Percentiles rank a stretch among this genome's conserved stretches.
Conservation (phyloP, 2,113 vertebrate species). For the Chrysemys picta region DNA sequence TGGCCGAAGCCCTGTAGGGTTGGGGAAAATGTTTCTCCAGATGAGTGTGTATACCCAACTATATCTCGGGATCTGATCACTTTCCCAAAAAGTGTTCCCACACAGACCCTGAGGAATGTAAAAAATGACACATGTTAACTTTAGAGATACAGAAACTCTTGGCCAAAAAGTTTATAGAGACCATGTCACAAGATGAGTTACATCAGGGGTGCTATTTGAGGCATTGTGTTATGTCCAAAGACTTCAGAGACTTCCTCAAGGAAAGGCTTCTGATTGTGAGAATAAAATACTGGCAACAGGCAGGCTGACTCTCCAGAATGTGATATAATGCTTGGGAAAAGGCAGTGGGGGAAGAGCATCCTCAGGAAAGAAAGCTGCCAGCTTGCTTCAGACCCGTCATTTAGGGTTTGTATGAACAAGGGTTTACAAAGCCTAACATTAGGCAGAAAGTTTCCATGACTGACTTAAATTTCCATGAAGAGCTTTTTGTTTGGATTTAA, state of each 20-base stretch:
- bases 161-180: conserved; percentile 18
- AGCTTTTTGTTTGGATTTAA: conserved; percentile 30
- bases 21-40: background rate
- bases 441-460: background rate
- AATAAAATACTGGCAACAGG: conserved; percentile 20
- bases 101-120: conserved; percentile 23
- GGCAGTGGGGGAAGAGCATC: conserved; percentile 12
- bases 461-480: background rate
- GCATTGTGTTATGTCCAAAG: conserved; percentile 55
- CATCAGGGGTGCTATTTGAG: conserved; percentile 58
- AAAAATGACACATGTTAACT: conserved; percentile 41
- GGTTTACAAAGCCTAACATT: background rate
- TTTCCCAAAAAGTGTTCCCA: background rate
- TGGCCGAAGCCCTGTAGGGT: accelerated
- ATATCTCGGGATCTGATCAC: background rate
- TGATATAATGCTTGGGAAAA: background rate
- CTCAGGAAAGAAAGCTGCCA: background rate
- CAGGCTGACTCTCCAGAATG: conserved; percentile 24
- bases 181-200: conserved; percentile 52
- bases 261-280: background rate
- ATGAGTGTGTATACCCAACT: background rate
- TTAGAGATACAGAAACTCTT: conserved; percentile 31
- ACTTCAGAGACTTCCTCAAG: conserved; percentile 20
- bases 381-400: background rate
- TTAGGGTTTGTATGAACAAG: background rate